Percentiles rank a stretch among this genome's conserved stretches.
Evolutionary conservation across 2,113 vertebrate genomes (phyloP).

Genomic region (Cyrtonyx montezumae): DNA sequence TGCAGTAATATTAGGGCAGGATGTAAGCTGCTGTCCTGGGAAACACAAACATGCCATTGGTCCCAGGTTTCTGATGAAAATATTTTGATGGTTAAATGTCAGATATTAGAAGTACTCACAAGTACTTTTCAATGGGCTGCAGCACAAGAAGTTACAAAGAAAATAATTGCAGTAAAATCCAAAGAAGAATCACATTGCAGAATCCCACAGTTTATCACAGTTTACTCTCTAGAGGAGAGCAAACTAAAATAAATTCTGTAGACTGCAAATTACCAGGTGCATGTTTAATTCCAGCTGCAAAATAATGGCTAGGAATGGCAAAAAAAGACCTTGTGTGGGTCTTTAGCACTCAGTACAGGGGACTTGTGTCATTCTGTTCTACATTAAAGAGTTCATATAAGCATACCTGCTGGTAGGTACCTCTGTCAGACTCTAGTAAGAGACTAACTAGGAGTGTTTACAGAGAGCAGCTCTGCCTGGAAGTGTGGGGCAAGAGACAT

Average conservation of each 20-base stretch:
- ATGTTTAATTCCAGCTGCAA: background rate
- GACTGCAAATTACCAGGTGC: background rate
- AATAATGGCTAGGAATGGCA: background rate
- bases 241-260: background rate
- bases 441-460: rapidly evolving
- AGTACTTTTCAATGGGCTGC: background rate
- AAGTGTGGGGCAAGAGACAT: background rate
- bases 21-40: background rate
- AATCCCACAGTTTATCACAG: background rate
- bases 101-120: background rate
- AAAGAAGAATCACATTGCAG: background rate
- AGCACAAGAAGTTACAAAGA: background rate
- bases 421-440: background rate
- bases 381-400: background rate
- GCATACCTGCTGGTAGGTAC: rapidly evolving
- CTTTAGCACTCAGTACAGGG: background rate
- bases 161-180: background rate
- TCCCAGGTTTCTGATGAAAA: background rate
- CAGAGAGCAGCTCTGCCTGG: background rate
- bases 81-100: background rate
- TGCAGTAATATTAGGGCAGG: background rate
- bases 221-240: background rate
- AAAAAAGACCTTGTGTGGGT: background rate
- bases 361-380: background rate
- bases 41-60: background rate